A percentile compares a stretch with the other conserved stretches of the same genome.
Conservation (phyloP, 2,797 vertebrate genomes). For the Denticeps clupeoides region DNA sequence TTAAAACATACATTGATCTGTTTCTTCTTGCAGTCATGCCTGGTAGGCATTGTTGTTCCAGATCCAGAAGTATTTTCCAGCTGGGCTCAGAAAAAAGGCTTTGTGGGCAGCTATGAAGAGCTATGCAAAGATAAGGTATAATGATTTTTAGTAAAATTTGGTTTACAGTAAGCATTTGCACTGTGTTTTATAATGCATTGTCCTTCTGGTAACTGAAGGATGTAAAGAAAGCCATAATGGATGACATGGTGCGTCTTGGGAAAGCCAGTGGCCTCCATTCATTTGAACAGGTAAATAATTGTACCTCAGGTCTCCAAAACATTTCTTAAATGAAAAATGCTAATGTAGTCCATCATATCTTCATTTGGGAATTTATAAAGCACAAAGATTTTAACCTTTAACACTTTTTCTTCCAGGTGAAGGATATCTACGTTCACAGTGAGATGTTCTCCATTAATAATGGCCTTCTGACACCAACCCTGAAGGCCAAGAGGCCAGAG, state of each 20-base stretch:
- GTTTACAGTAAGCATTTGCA: too few species aligned
- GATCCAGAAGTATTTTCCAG: slow-evolving; percentile 83
- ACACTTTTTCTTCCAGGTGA: slow-evolving; percentile 71
- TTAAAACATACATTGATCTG: slow-evolving; percentile 1
- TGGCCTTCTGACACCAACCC: slow-evolving; percentile 86
- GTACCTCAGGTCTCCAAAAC: too few species aligned
- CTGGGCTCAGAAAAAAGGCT: slow-evolving; percentile 88
- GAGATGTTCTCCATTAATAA: slow-evolving; percentile 93
- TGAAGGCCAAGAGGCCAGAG: slow-evolving; percentile 91
- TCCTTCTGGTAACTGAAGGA: slow-evolving; percentile 49
- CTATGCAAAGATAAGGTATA: slow-evolving; percentile 80
- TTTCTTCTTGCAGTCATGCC: slow-evolving; percentile 68
- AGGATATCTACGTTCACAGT: slow-evolving; percentile 84
- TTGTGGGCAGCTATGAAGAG: slow-evolving; percentile 70
- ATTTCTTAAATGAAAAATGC: too few species aligned
- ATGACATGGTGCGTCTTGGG: slow-evolving; percentile 84
- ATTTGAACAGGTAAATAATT: slow-evolving; percentile 88
- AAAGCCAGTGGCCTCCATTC: slow-evolving; percentile 88
- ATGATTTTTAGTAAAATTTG: not conserved
- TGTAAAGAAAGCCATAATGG: slow-evolving; percentile 81
- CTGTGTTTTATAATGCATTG: not conserved
- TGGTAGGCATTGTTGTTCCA: slow-evolving; percentile 90
- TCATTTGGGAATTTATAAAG: too few species aligned
- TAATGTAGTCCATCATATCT: too few species aligned
- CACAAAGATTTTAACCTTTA: too few species aligned